phyloP scores from a whole-genome alignment of 2,113 vertebrate genomes.

The Condylura cristata region DNA sequence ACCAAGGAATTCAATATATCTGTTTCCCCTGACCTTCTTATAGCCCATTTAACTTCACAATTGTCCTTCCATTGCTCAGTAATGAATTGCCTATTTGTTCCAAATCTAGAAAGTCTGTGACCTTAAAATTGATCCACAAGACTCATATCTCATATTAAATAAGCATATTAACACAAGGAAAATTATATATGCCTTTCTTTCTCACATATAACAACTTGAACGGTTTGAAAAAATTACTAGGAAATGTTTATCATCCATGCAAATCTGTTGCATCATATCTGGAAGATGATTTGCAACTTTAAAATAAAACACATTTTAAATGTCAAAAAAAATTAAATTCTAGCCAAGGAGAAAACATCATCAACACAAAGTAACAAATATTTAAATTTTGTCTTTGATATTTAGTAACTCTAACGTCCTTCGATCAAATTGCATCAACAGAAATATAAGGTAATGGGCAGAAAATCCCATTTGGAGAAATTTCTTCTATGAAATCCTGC shows the following conservation, averaged over 20 bases:
- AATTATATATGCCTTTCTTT: not conserved
- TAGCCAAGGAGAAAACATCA: not conserved
- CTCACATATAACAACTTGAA: not conserved
- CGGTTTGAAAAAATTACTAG: not conserved
- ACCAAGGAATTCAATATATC: not conserved
- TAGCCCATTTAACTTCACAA: not conserved
- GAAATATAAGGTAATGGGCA: not conserved
- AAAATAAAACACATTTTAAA: not conserved
- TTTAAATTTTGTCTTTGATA: not conserved
- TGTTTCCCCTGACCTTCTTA: not conserved
- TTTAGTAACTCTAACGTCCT: not conserved
- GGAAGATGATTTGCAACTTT: not conserved
- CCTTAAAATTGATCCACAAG: not conserved
- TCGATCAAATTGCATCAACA: not conserved
- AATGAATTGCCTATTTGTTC: not conserved
- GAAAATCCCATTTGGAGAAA: not conserved
- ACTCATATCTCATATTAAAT: not conserved
- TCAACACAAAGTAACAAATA: not conserved
- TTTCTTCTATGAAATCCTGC: slow-evolving; percentile 33
- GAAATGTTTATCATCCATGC: not conserved
- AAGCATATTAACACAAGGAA: not conserved
- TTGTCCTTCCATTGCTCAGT: not conserved
- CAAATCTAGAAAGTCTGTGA: not conserved
- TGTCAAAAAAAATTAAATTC: not conserved
- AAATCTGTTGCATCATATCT: not conserved